Percentiles rank a stretch among this genome's conserved stretches.
Conservation (phyloP, 2,888 invertebrate species). For the Drosophila crucigera region DNA sequence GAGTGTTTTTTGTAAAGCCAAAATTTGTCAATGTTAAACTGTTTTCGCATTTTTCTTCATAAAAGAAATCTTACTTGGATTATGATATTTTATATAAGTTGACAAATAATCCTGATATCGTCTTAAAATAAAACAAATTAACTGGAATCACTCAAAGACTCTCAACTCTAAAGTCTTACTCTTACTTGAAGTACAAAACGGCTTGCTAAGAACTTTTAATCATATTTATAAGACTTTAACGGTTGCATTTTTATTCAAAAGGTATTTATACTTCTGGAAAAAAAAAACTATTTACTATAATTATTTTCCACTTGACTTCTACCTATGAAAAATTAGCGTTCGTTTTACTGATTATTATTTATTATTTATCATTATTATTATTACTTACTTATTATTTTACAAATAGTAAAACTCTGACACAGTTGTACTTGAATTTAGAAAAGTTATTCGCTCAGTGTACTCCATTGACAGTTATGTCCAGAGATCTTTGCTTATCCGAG, state of each 20-base stretch:
- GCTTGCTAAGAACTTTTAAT: not conserved
- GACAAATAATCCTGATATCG: not conserved
- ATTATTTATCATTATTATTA: too few species aligned
- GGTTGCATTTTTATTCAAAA: not conserved
- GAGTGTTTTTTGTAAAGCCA: not conserved
- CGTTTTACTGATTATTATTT: not conserved
- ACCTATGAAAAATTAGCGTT: not conserved
- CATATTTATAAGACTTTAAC: not conserved
- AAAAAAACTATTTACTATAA: not conserved
- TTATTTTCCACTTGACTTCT: not conserved
- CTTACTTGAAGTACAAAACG: not conserved
- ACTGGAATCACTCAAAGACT: not conserved
- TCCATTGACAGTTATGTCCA: conserved; percentile 12
- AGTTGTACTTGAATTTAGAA: not conserved
- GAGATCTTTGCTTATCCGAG: not conserved
- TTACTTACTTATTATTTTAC: not conserved
- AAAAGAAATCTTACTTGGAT: not conserved
- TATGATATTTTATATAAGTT: not conserved
- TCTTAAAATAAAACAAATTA: not conserved
- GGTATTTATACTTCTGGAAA: not conserved
- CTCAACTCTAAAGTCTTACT: not conserved
- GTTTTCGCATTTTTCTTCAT: not conserved
- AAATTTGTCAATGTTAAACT: not conserved
- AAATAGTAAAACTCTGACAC: not conserved
- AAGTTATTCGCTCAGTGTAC: not conserved